phyloP scores from a whole-genome alignment of 2,113 vertebrate genomes.

The Edolisoma coerulescens region DNA sequence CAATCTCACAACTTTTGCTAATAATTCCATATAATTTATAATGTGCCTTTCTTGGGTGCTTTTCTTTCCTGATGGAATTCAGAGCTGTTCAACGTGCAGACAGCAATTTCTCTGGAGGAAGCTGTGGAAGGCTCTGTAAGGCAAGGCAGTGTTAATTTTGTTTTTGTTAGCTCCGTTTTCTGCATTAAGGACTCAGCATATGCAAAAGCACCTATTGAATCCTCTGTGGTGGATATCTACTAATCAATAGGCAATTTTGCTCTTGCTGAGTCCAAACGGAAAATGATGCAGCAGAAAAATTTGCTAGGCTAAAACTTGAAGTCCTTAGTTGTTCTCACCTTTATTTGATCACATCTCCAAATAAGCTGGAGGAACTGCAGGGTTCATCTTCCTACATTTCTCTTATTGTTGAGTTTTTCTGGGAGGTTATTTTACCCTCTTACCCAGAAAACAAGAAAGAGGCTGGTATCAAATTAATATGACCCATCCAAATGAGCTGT shows the following conservation, averaged over 20 bases:
- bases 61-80: neutral
- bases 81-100: neutral
- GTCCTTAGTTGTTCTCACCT: neutral
- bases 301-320: neutral
- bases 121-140: neutral
- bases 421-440: neutral
- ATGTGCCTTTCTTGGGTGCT: neutral
- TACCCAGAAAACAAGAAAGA: neutral
- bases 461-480: neutral
- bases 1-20: neutral
- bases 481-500: neutral
- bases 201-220: conserved; percentile 43
- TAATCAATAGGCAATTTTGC: conserved; percentile 48
- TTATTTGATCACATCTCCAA: neutral
- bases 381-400: neutral
- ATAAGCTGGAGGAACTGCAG: neutral
- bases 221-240: neutral
- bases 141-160: neutral
- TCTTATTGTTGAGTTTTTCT: neutral
- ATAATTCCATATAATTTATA: neutral
- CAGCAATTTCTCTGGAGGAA: neutral
- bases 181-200: conserved; percentile 17
- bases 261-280: conserved; percentile 39
- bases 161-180: neutral
- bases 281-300: conserved; percentile 55